Conservation (phyloP, 2,113 vertebrate genomes). For the Zapus hudsonius region DNA sequence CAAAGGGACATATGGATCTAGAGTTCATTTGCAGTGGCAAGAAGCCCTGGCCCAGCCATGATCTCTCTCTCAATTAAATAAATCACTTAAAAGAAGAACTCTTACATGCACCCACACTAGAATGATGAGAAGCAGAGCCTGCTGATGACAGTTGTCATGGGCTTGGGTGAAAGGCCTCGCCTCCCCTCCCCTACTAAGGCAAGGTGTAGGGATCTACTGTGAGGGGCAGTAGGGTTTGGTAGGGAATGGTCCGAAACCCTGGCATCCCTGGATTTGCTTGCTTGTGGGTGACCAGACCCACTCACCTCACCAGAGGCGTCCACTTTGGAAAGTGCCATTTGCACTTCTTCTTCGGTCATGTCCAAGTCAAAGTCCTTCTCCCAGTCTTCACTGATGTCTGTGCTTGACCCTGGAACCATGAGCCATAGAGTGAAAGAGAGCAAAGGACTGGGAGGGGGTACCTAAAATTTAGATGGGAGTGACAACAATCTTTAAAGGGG, state of each 20-base stretch:
- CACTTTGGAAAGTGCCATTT: conserved; percentile 93
- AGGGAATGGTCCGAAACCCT: not conserved
- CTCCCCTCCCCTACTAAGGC: not conserved
- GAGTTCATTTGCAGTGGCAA: too few species aligned
- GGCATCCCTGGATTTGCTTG: rapidly evolving
- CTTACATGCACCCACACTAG: not conserved
- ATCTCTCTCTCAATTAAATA: too few species aligned
- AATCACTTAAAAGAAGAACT: not conserved
- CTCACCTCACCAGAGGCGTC: conserved; percentile 93
- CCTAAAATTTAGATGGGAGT: not conserved
- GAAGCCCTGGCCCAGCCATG: too few species aligned
- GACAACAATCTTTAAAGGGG: not conserved
- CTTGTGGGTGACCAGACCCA: not conserved
- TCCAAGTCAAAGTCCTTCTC: conserved; percentile 99
- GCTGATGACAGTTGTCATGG: not conserved
- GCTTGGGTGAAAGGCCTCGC: not conserved
- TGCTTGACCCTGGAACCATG: conserved; percentile 93
- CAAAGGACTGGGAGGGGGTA: not conserved
- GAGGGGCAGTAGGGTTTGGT: not conserved
- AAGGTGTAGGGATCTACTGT: not conserved
- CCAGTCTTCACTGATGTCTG: conserved; percentile 98
- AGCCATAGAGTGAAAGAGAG: conserved; percentile 11
- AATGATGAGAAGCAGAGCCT: not conserved
- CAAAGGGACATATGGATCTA: too few species aligned
- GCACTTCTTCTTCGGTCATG: conserved; percentile 99